Evolutionary conservation across 2,888 invertebrate genomes (phyloP).

Genomic region (Axea sp.): DNA sequence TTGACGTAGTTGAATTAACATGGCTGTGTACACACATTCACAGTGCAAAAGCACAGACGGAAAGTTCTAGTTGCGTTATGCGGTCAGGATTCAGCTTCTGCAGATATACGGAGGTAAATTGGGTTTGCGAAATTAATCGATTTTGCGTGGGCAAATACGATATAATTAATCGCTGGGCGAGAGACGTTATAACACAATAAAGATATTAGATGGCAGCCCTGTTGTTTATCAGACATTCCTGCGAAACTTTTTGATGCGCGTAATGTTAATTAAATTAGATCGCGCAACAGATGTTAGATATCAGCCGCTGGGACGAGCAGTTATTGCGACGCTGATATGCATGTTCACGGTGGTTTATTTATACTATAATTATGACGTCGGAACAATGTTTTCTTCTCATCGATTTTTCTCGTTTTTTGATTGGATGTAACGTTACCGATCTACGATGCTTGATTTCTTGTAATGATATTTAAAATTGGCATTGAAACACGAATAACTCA

Average conservation of each 20-base stretch:
- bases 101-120: slow-evolving; percentile 34
- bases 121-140: slow-evolving; percentile 50
- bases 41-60: slow-evolving; percentile 1
- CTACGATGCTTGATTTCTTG: too few relatives aligned
- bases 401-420: too few relatives aligned
- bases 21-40: slow-evolving; percentile 15
- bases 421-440: too few relatives aligned
- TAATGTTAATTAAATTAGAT: slow-evolving; percentile 24
- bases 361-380: slow-evolving; percentile 1
- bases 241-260: slow-evolving; percentile 4
- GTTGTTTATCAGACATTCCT: slow-evolving; percentile 8
- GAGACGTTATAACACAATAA: not conserved
- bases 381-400: too few relatives aligned
- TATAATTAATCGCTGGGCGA: slow-evolving; percentile 27
- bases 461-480: too few relatives aligned
- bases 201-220: slow-evolving; percentile 1
- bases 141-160: slow-evolving; percentile 41
- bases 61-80: slow-evolving; percentile 36
- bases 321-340: not conserved
- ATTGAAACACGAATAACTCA: too few relatives aligned
- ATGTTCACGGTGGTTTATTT: not conserved
- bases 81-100: slow-evolving; percentile 40
- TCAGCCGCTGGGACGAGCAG: not conserved
- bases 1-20: slow-evolving; percentile 23
- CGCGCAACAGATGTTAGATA: slow-evolving; percentile 27